Conservation (phyloP, 2,113 vertebrate species). For the Platysternon megacephalum region DNA sequence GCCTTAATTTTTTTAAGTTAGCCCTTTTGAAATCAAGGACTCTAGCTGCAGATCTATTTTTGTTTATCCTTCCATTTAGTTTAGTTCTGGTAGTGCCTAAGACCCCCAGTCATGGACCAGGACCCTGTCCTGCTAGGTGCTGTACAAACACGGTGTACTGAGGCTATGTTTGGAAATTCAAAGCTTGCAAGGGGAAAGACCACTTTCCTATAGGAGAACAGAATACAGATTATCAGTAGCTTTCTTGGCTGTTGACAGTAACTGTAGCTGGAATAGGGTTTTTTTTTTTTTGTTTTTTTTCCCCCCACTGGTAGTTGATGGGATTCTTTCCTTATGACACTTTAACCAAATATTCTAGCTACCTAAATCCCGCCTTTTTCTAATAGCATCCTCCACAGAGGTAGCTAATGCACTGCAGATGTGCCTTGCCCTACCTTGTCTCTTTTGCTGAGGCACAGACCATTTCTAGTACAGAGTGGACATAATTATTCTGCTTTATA, state of each 20-base stretch:
- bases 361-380: neutral
- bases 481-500: neutral
- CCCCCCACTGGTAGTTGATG: neutral
- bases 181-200: neutral
- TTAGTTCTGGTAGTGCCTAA: neutral
- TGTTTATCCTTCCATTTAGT: neutral
- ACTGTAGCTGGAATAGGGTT: neutral
- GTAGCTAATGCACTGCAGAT: neutral
- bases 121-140: fast-evolving
- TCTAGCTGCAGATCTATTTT: neutral
- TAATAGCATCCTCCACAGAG: neutral
- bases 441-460: neutral
- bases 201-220: neutral
- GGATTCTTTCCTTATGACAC: neutral
- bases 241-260: neutral
- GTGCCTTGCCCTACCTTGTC: fast-evolving
- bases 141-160: neutral
- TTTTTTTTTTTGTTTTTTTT: too few relatives aligned
- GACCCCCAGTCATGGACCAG: neutral
- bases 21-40: neutral
- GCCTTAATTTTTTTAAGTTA: neutral
- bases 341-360: neutral
- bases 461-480: neutral
- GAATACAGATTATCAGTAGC: neutral
- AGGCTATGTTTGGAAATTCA: neutral